These are phyloP conservation scores for Drosophila ironensis DNA, from an alignment of 1,140 invertebrate genomes.

Conservation along the genomic window DNA sequence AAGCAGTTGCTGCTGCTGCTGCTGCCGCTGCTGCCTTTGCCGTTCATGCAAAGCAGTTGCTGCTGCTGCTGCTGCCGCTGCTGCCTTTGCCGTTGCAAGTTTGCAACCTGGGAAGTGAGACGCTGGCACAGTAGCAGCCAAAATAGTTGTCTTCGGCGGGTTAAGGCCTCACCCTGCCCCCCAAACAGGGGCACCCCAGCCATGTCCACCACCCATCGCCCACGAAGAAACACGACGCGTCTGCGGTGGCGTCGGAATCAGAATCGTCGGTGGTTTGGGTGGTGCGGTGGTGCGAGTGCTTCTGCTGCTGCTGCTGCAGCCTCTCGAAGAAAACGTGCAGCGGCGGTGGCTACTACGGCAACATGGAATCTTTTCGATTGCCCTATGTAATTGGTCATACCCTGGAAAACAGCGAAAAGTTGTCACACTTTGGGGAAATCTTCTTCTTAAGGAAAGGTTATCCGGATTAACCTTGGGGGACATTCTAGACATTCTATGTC, in stretches of 20 bases:
- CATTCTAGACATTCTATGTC: too few relatives aligned
- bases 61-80: conserved; percentile 1
- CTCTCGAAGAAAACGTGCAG: conserved; percentile 31
- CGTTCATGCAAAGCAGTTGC: too few relatives aligned
- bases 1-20: conserved; percentile 27
- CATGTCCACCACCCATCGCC: conserved; percentile 51
- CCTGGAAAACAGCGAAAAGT: conserved; percentile 11
- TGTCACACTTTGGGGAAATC: too few relatives aligned
- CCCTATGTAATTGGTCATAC: conserved; percentile 43
- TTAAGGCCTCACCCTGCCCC: neutral
- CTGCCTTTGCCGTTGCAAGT: conserved; percentile 3
- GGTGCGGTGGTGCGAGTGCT: conserved; percentile 4
- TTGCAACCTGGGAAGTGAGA: conserved; percentile 26
- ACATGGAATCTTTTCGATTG: conserved; percentile 38
- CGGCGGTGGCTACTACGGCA: conserved; percentile 37
- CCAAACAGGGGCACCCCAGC: too few relatives aligned
- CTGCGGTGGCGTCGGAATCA: conserved; percentile 55
- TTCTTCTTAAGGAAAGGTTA: too few relatives aligned
- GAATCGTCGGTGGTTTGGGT: conserved; percentile 46
- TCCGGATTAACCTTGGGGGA: too few relatives aligned
- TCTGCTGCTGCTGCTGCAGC: conserved; percentile 1
- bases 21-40: conserved; percentile 4
- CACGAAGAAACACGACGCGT: conserved; percentile 73
- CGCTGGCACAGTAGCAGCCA: conserved; percentile 73
- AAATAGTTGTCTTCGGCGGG: conserved; percentile 61